Percentiles rank a stretch among this genome's conserved stretches.
These are phyloP conservation scores for Spicauda simplicius DNA, from an alignment of 2,888 invertebrate genomes.

Conservation along the genomic window DNA sequence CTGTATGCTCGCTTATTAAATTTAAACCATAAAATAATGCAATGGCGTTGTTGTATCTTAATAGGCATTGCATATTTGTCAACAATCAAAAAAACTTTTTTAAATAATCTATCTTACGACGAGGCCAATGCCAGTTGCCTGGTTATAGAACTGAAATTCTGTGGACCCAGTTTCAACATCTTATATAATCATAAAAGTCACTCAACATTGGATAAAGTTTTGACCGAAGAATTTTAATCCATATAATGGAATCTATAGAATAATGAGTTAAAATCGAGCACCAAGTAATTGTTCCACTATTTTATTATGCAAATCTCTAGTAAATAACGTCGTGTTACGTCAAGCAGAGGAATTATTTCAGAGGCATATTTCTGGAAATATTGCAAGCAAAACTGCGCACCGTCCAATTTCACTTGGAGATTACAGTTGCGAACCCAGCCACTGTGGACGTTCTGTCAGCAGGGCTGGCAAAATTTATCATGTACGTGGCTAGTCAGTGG, in stretches of 20 bases:
- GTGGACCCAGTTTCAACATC: not conserved
- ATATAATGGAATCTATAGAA: not conserved
- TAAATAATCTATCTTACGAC: too few species aligned
- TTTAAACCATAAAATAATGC: too few species aligned
- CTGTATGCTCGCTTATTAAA: too few species aligned
- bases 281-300: not conserved
- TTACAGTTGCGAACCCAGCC: slow-evolving; percentile 20
- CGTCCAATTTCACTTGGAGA: slow-evolving; percentile 34
- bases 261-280: not conserved
- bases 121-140: too few species aligned
- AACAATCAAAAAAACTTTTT: too few species aligned
- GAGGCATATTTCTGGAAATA: slow-evolving; percentile 20
- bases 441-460: slow-evolving; percentile 4
- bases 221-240: not conserved
- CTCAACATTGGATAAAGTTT: too few species aligned
- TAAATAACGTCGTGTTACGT: not conserved
- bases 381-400: slow-evolving; percentile 27
- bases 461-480: slow-evolving; percentile 12
- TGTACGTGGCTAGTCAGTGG: not conserved
- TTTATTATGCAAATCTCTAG: not conserved
- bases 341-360: slow-evolving; percentile 12
- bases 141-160: too few species aligned
- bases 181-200: too few species aligned
- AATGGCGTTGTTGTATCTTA: too few species aligned
- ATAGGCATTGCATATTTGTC: too few species aligned